These are phyloP conservation scores for Phylloscopus trochilus DNA, from an alignment of 2,113 vertebrate species.

Conservation along the genomic window DNA sequence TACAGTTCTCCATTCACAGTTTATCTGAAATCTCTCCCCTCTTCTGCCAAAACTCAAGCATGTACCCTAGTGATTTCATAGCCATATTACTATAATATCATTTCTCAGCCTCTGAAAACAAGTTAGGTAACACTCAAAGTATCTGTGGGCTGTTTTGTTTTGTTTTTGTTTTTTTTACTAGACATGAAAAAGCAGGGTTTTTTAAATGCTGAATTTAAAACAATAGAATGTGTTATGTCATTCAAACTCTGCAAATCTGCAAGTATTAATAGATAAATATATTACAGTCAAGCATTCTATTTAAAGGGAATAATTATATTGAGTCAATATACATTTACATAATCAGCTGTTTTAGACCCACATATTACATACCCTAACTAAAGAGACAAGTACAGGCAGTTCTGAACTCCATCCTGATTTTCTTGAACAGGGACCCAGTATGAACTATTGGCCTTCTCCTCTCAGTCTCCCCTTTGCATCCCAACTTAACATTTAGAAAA, in stretches of 20 bases:
- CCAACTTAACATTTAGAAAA: not conserved
- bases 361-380: not conserved
- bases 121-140: constrained; percentile 16
- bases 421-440: not conserved
- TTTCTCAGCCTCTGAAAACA: constrained; percentile 43
- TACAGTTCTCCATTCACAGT: not conserved
- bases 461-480: not conserved
- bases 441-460: not conserved
- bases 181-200: not conserved
- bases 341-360: not conserved
- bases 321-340: not conserved
- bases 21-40: not conserved
- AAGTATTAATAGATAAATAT: not conserved
- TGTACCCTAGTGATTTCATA: not conserved
- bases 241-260: not conserved
- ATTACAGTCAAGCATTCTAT: not conserved
- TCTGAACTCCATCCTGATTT: not conserved
- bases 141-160: not conserved
- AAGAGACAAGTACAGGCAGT: not conserved
- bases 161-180: not conserved
- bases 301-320: not conserved
- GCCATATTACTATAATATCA: not conserved
- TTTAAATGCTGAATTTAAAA: not conserved
- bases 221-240: not conserved
- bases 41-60: not conserved